These are phyloP conservation scores for Cossypha dichroa DNA, from an alignment of 2,797 vertebrate species.

Conservation along the genomic window DNA sequence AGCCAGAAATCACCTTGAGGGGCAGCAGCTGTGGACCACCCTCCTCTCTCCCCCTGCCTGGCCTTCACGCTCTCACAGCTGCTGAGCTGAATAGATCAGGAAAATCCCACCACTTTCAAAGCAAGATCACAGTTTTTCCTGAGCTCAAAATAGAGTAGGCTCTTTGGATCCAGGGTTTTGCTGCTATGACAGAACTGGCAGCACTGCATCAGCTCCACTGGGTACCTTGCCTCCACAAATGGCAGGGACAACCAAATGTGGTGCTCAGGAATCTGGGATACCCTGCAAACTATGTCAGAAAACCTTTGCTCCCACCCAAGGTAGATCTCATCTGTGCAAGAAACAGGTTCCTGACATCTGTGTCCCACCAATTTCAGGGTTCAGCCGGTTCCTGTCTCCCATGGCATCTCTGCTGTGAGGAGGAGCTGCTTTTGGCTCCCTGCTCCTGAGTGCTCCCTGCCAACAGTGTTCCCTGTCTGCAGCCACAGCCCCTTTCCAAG, in stretches of 20 bases:
- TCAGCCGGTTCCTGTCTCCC: background rate
- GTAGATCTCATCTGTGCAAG: background rate
- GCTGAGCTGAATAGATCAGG: background rate
- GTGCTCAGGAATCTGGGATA: background rate
- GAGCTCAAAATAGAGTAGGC: background rate
- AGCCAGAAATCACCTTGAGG: background rate
- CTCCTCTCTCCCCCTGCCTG: accelerated
- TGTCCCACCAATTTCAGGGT: background rate
- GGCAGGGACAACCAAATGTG: background rate
- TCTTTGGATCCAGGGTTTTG: background rate
- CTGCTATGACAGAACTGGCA: background rate
- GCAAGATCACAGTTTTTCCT: background rate
- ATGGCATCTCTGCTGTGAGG: background rate
- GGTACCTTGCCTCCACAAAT: background rate
- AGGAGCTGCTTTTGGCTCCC: background rate
- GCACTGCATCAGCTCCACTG: background rate
- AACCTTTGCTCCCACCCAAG: background rate
- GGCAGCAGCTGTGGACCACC: background rate
- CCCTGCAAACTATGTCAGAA: background rate
- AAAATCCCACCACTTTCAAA: background rate
- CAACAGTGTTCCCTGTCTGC: background rate
- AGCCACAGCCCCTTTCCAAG: background rate
- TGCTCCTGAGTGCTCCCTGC: background rate
- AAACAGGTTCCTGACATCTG: background rate
- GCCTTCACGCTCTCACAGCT: background rate